Base-by-base conservation (phyloP, 2,888 invertebrate genomes). In the Scaptomyza reducta region DNA sequence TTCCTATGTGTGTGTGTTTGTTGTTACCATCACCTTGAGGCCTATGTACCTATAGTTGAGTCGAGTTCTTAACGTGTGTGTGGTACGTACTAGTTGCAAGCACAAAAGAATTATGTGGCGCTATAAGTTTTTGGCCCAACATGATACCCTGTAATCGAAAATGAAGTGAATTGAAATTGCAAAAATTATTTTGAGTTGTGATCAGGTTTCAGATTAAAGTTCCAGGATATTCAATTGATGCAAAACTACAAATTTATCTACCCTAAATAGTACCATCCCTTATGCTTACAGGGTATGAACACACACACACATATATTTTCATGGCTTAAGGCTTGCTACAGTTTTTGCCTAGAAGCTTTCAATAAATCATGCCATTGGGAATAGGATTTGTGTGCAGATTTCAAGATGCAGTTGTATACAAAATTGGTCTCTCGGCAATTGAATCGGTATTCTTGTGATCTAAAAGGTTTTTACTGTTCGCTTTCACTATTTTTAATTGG, bases 1-100 rank as follows among this genome's bases (percentile, higher is more conserved):
- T 40, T 16, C 16, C 3, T 40, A 2, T 35, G 2, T 35, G n/a
- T n/a, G 6, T n/a, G n/a, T 35, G 14, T 14, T 14, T 38, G 35
- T 35, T 35, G 35, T n/a, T 13, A 16, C 50, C 50, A 72, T 79
- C 82, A 77, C 83, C 80, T 83, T 79, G 83, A 79, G 71, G 74
- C 77, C 74, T 82, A 79, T 67, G 70, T 58, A 47, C 38, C 35
- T 35, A 46, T 16, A 40, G 40, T 55, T 49, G 59, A 66, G 58
- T 40, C 49, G 1, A 35, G 64, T 47, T 70, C 44, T 57, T 62
- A 57, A 50, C 38, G 38, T 70, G 56, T 31, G 27, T 25, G 35
- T n/a, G 31, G 31, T 46, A 45, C 33, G 49, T 46, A 51, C 66
- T 65, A 57, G 65, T 57, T 65, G 46, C 18, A 66, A 38, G 7